phyloP scores from a whole-genome alignment of 2,113 vertebrate genomes.

The Dromas ardeola region DNA sequence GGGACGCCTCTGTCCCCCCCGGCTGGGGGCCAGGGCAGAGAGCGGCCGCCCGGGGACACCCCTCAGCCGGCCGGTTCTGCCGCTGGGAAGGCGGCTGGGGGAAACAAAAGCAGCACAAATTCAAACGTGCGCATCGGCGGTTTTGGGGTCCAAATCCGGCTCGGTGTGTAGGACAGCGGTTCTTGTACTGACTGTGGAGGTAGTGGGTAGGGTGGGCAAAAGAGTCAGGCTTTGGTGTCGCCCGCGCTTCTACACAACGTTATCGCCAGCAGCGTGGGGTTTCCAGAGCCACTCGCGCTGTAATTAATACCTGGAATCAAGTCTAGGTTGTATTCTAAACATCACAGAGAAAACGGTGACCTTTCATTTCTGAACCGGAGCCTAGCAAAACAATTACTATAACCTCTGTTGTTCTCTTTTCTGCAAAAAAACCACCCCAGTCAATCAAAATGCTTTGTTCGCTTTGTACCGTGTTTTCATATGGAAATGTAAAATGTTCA shows the following conservation, averaged over 20 bases:
- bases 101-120: not conserved
- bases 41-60: fast-evolving
- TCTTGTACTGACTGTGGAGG: no score
- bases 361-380: not conserved
- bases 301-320: not conserved
- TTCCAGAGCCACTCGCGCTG: not conserved
- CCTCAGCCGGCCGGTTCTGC: fast-evolving
- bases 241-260: fast-evolving
- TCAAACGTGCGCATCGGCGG: fast-evolving
- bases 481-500: not conserved
- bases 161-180: fast-evolving
- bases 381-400: not conserved
- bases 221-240: no score
- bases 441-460: not conserved
- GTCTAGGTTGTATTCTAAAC: not conserved
- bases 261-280: not conserved
- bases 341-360: not conserved
- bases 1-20: not conserved
- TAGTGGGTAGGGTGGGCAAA: not conserved
- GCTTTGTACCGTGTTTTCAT: not conserved
- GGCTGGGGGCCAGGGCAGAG: no score
- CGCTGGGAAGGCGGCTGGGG: fast-evolving
- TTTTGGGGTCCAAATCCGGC: not conserved
- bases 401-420: not conserved
- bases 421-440: not conserved